Percentiles rank a stretch among this genome's conserved stretches.
These are phyloP conservation scores for Pharmacophagus antenor DNA, from an alignment of 2,888 invertebrate species.

Conservation along the genomic window DNA sequence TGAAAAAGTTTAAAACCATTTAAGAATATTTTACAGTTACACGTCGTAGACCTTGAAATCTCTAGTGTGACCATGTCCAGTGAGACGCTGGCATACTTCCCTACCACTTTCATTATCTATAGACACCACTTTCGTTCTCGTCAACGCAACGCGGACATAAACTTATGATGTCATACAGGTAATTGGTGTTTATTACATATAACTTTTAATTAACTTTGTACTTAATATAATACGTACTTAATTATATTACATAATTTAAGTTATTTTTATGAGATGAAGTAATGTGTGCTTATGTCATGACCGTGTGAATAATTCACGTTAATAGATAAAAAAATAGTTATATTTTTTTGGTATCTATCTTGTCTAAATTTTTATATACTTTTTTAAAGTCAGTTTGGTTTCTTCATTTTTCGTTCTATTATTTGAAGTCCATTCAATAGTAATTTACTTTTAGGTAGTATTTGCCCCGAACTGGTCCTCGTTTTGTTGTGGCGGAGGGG, in stretches of 20 bases:
- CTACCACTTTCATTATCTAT: conserved; percentile 33
- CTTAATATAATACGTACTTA: not conserved
- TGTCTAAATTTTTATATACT: not conserved
- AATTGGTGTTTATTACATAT: conserved; percentile 34
- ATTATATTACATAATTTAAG: conserved; percentile 12
- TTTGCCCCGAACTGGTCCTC: no score
- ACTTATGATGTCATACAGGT: conserved; percentile 35
- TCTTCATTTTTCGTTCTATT: no score
- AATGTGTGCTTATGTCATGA: not conserved
- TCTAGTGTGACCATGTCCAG: conserved; percentile 4
- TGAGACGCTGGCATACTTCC: conserved; percentile 26
- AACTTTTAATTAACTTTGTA: conserved; percentile 16
- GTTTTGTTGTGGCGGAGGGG: no score
- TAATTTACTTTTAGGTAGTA: no score
- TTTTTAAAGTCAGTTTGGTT: no score
- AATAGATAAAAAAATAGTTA: not conserved
- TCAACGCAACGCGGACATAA: conserved; percentile 25
- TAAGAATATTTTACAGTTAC: no score
- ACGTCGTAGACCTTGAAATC: no score
- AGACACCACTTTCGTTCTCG: conserved; percentile 34
- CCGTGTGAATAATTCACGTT: not conserved
- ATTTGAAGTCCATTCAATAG: no score
- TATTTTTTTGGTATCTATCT: not conserved
- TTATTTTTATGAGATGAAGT: conserved; percentile 1
- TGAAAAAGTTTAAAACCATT: no score